These are phyloP conservation scores for Plutomurus gul DNA, from an alignment of 1,140 invertebrate species.

Conservation along the genomic window DNA sequence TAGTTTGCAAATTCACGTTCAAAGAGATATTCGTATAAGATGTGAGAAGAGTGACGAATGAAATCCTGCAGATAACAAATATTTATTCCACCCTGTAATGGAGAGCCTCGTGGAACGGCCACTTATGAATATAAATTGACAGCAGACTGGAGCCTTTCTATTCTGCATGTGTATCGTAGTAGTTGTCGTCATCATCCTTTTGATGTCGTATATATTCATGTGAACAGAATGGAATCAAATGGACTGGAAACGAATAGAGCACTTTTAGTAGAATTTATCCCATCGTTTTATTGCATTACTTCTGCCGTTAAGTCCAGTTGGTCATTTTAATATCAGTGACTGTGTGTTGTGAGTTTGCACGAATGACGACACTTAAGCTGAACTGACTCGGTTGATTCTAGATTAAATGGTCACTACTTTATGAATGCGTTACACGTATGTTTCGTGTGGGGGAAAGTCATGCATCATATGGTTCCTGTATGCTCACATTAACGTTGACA, in stretches of 20 bases:
- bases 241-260: neutral
- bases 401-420: neutral
- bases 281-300: neutral
- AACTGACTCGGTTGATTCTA: neutral
- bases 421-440: neutral
- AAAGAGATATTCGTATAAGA: too few species aligned
- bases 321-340: slow-evolving; percentile 3
- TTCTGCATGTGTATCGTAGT: neutral
- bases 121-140: slow-evolving; percentile 15
- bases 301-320: neutral
- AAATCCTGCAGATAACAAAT: too few species aligned
- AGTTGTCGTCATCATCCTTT: neutral
- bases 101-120: neutral
- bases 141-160: neutral
- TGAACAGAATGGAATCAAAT: slow-evolving; percentile 6
- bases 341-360: too few species aligned
- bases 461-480: neutral
- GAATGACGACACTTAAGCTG: too few species aligned
- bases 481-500: neutral
- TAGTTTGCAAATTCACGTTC: too few species aligned
- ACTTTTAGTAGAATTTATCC: neutral
- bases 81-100: neutral
- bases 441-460: neutral
- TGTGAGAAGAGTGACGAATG: too few species aligned
- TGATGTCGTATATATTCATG: neutral